Conservation (phyloP, 2,797 vertebrate species). For the Falco berigora region DNA sequence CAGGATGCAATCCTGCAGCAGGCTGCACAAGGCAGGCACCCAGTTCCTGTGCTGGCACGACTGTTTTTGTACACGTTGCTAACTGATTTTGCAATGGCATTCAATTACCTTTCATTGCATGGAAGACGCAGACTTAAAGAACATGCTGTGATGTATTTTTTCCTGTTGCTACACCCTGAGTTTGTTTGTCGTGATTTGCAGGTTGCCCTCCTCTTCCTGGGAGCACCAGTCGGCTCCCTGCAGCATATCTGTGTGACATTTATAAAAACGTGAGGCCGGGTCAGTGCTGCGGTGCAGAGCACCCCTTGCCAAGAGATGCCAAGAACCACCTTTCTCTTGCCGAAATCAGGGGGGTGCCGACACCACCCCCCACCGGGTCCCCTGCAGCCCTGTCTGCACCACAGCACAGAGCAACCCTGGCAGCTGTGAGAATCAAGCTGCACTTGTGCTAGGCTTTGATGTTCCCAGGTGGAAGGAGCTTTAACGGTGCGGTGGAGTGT, state of each 20-base stretch:
- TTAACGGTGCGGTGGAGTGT: not conserved
- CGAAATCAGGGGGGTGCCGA: not conserved
- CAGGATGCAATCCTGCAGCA: not conserved
- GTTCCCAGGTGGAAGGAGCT: slow-evolving; percentile 13
- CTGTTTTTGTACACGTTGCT: not conserved
- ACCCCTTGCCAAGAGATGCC: not conserved
- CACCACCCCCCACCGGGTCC: not conserved
- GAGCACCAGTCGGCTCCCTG: not conserved
- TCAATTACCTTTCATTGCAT: not conserved
- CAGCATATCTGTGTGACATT: fast-evolving
- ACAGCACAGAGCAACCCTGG: fast-evolving
- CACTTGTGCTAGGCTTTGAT: not conserved
- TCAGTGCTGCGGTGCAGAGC: too few relatives aligned
- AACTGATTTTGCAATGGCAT: not conserved
- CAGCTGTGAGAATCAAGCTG: not conserved
- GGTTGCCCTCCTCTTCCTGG: not conserved
- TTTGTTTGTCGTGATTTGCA: not conserved
- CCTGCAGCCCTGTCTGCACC: fast-evolving
- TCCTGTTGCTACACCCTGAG: not conserved
- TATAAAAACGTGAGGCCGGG: not conserved
- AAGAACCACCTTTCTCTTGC: not conserved
- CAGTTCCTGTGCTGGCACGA: fast-evolving
- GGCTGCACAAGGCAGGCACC: not conserved
- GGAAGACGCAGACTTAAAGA: not conserved
- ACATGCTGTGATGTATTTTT: not conserved